These are phyloP conservation scores for Atta cephalotes DNA, from an alignment of 1,140 invertebrate species.

Conservation along the genomic window DNA sequence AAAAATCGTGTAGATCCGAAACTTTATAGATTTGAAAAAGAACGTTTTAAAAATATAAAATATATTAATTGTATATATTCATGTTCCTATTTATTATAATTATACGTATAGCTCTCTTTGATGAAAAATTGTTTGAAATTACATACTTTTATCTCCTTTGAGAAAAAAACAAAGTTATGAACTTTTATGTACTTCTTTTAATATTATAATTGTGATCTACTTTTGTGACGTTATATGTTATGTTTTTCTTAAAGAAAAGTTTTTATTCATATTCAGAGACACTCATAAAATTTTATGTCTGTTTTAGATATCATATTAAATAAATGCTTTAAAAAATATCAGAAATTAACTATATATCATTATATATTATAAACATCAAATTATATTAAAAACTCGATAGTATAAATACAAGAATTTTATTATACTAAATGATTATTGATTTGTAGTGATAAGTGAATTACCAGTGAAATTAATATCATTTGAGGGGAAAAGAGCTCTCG, in stretches of 20 bases:
- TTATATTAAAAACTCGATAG: neutral
- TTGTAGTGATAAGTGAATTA: constrained; percentile 8
- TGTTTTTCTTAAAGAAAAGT: too few species aligned
- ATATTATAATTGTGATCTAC: too few species aligned
- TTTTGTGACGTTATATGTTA: too few species aligned
- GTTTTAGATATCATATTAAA: too few species aligned
- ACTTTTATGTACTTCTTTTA: too few species aligned
- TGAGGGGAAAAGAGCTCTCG: neutral
- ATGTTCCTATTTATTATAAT: neutral
- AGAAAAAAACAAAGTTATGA: neutral
- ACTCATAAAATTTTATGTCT: too few species aligned
- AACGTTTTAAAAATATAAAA: neutral
- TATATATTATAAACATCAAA: neutral
- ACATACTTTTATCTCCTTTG: neutral
- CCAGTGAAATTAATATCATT: constrained; percentile 32
- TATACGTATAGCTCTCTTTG: neutral
- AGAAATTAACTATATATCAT: neutral
- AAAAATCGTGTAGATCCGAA: neutral
- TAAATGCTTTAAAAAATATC: neutral
- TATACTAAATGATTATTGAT: neutral
- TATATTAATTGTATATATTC: neutral
- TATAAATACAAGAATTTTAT: neutral
- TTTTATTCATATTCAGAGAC: too few species aligned
- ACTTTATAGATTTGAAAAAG: constrained; percentile 6
- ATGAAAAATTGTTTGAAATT: neutral